A percentile compares a stretch with the other conserved stretches of the same genome.
These are phyloP conservation scores for Pteropus rufus DNA, from an alignment of 2,797 vertebrate genomes.

Conservation along the genomic window DNA sequence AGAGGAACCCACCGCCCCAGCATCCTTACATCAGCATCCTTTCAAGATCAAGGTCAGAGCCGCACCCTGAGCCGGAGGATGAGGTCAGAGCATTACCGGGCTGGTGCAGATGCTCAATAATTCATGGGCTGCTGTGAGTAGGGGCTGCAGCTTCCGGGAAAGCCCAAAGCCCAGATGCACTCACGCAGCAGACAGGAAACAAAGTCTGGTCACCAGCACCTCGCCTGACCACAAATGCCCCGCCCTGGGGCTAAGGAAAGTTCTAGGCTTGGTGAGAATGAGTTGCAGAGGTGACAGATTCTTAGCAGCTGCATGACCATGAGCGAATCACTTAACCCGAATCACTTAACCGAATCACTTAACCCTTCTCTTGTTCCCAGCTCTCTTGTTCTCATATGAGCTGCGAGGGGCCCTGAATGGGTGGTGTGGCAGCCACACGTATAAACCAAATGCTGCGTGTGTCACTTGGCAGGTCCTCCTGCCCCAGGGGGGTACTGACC, in stretches of 20 bases:
- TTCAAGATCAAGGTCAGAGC: conserved; percentile 34
- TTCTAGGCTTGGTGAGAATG: not conserved
- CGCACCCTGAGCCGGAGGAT: conserved; percentile 63
- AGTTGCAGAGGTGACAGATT: not conserved
- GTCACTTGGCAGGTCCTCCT: not conserved
- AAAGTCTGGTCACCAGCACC: not conserved
- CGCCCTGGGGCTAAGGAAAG: not conserved
- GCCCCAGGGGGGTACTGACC: not conserved
- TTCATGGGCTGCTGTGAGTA: conserved; percentile 60
- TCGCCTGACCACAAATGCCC: not conserved
- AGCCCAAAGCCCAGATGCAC: conserved; percentile 1
- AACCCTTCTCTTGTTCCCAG: not conserved
- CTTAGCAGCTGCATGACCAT: fast-evolving
- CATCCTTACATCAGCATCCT: not conserved
- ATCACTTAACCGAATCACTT: too few relatives aligned
- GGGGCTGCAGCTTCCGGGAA: conserved; percentile 75
- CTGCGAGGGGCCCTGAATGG: fast-evolving
- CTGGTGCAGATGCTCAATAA: conserved; percentile 76
- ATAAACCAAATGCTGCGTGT: fast-evolving
- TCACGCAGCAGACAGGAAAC: conserved; percentile 53
- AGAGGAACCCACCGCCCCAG: not conserved
- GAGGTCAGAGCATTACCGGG: conserved; percentile 58
- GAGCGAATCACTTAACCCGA: not conserved
- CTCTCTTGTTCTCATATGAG: fast-evolving
- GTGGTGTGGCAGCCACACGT: fast-evolving